Evolutionary conservation across 2,113 vertebrate species (phyloP).

Genomic region (Acrocephalus kingi): DNA sequence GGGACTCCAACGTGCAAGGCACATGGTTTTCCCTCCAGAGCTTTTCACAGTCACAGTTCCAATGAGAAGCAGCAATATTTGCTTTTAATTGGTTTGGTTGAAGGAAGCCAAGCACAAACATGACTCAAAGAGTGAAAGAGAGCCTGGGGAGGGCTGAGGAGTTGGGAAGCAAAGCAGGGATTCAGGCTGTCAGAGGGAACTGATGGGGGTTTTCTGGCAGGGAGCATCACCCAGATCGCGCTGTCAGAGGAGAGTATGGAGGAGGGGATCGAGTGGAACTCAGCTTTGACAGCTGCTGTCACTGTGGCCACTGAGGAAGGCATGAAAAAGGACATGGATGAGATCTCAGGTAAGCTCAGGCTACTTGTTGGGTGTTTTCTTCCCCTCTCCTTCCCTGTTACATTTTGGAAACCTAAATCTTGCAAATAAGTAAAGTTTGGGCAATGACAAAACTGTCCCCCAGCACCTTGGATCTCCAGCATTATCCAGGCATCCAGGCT

Average conservation of each 20-base stretch:
- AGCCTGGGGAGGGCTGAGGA: neutral
- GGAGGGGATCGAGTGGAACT: slow-evolving; percentile 82
- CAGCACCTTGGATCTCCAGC: neutral
- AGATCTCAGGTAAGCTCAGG: slow-evolving; percentile 80
- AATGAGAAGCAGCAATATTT: neutral
- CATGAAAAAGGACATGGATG: slow-evolving; percentile 80
- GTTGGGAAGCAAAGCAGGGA: neutral
- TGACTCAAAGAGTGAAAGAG: neutral
- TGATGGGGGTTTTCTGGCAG: slow-evolving; percentile 58
- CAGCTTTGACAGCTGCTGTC: slow-evolving; percentile 74
- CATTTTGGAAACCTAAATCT: neutral
- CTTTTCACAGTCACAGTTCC: neutral
- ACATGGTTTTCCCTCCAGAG: neutral
- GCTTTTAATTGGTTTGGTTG: neutral
- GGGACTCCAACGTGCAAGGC: neutral
- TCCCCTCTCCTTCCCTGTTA: neutral
- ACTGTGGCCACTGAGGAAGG: slow-evolving; percentile 81
- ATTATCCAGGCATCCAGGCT: neutral
- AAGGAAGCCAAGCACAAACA: neutral
- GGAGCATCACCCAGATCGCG: slow-evolving; percentile 75
- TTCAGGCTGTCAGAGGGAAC: neutral
- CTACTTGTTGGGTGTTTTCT: neutral
- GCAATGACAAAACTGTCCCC: neutral
- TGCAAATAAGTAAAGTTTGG: neutral
- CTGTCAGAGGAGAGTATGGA: slow-evolving; percentile 82